Evolutionary conservation across 2,113 vertebrate genomes (phyloP).

Genomic region (Pterocles gutturalis): DNA sequence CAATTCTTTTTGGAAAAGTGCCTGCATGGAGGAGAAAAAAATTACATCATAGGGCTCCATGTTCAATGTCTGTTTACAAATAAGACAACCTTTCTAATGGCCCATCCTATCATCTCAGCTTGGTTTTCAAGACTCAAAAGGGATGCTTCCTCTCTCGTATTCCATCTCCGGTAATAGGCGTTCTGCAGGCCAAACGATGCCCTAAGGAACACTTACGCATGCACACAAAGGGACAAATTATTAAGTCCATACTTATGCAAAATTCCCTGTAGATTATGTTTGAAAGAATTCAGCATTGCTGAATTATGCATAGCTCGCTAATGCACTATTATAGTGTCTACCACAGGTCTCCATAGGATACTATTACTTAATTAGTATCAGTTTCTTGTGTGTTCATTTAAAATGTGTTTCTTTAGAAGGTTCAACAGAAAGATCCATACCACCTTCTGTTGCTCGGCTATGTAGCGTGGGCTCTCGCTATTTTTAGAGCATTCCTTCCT

Average conservation of each 20-base stretch:
- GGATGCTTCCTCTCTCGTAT: neutral
- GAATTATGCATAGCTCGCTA: slow-evolving; percentile 31
- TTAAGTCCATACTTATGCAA: neutral
- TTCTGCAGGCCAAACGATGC: neutral
- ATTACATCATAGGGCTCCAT: neutral
- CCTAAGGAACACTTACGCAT: neutral
- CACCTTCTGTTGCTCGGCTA: neutral
- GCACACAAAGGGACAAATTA: slow-evolving; percentile 18
- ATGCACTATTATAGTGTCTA: neutral
- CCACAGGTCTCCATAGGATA: slow-evolving; percentile 29
- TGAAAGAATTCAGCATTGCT: slow-evolving; percentile 20
- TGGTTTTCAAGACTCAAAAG: neutral
- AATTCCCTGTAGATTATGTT: neutral
- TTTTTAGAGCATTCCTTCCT: neutral
- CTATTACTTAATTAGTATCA: slow-evolving; percentile 40
- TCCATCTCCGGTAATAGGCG: neutral
- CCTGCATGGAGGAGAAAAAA: neutral
- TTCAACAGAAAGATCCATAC: neutral
- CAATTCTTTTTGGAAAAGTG: neutral
- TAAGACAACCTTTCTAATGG: neutral
- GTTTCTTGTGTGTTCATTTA: slow-evolving; percentile 34
- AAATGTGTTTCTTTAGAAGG: neutral
- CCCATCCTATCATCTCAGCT: neutral
- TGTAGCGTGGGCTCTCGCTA: neutral
- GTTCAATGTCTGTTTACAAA: neutral